phyloP scores from a whole-genome alignment of 2,888 invertebrate species.

The Aplocera efformata region DNA sequence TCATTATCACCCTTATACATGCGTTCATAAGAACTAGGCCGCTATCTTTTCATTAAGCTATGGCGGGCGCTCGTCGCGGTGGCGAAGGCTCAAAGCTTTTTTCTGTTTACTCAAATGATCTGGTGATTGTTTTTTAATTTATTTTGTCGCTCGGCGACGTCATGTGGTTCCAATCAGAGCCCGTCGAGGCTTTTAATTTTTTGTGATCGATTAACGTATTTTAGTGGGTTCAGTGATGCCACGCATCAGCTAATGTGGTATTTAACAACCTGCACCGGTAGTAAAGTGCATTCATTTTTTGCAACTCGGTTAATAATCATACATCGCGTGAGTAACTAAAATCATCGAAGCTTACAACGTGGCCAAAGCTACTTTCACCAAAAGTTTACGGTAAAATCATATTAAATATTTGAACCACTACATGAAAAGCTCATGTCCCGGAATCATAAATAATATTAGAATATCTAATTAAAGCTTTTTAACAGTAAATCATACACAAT shows the following conservation, averaged over 20 bases:
- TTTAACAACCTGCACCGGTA: slow-evolving; percentile 16
- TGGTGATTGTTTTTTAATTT: slow-evolving; percentile 80
- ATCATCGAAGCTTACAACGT: too few species aligned
- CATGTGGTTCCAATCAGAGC: slow-evolving; percentile 77
- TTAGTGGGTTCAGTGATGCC: slow-evolving; percentile 33
- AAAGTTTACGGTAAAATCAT: too few species aligned
- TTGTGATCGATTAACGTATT: slow-evolving; percentile 48
- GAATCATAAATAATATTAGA: too few species aligned
- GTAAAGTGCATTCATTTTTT: not conserved
- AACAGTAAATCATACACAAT: too few species aligned
- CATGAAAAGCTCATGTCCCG: too few species aligned
- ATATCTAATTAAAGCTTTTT: too few species aligned
- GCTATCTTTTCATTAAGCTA: slow-evolving; percentile 34
- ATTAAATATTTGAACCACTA: too few species aligned
- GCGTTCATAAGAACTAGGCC: slow-evolving; percentile 38
- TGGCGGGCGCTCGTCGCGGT: slow-evolving; percentile 66
- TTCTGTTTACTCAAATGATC: slow-evolving; percentile 76
- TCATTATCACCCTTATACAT: slow-evolving; percentile 49
- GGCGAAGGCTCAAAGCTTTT: slow-evolving; percentile 68
- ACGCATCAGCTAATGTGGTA: slow-evolving; percentile 19
- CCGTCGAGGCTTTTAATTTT: slow-evolving; percentile 61
- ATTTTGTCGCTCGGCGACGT: slow-evolving; percentile 67
- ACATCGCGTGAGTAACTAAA: too few species aligned
- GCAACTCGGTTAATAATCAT: too few species aligned
- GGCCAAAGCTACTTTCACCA: too few species aligned